Conservation (phyloP, 2,888 invertebrate genomes). For the Eupithecia inturbata region DNA sequence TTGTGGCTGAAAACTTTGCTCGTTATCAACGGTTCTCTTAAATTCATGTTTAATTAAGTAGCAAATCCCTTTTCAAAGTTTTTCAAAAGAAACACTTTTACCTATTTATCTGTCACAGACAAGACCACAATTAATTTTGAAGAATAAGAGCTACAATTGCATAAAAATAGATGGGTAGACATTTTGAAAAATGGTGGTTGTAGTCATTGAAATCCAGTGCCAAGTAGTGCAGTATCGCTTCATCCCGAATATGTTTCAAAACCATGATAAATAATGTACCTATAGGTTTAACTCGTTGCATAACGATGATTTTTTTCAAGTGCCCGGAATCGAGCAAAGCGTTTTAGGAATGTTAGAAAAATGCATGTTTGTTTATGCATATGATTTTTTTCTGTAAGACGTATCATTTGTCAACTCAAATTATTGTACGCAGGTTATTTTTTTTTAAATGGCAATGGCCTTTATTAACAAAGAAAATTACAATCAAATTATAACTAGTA, state of each 20-base stretch:
- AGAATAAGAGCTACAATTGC: slow-evolving; percentile 25
- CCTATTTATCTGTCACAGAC: slow-evolving; percentile 74
- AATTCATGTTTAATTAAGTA: slow-evolving; percentile 76
- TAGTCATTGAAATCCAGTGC: not conserved
- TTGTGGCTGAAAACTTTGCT: slow-evolving; percentile 79
- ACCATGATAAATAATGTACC: too few species aligned
- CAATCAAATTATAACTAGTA: too few species aligned
- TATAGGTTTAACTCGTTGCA: too few species aligned
- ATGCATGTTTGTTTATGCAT: not conserved
- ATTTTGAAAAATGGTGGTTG: not conserved
- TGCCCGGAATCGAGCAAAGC: too few species aligned
- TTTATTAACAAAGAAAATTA: too few species aligned
- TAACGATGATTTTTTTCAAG: too few species aligned
- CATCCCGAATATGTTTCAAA: not conserved
- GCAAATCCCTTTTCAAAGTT: slow-evolving; percentile 71
- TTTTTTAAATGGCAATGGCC: too few species aligned
- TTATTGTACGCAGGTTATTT: too few species aligned
- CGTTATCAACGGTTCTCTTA: slow-evolving; percentile 77
- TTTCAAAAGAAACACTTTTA: slow-evolving; percentile 61
- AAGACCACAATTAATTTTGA: slow-evolving; percentile 47
- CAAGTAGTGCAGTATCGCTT: not conserved
- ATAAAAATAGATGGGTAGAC: not conserved
- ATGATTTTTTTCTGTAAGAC: too few species aligned
- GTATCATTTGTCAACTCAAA: too few species aligned
- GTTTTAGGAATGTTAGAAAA: not conserved